Percentiles rank a stretch among this genome's conserved stretches.
Evolutionary conservation across 2,888 invertebrate genomes (phyloP).

Genomic region (Cephus spinipes): DNA sequence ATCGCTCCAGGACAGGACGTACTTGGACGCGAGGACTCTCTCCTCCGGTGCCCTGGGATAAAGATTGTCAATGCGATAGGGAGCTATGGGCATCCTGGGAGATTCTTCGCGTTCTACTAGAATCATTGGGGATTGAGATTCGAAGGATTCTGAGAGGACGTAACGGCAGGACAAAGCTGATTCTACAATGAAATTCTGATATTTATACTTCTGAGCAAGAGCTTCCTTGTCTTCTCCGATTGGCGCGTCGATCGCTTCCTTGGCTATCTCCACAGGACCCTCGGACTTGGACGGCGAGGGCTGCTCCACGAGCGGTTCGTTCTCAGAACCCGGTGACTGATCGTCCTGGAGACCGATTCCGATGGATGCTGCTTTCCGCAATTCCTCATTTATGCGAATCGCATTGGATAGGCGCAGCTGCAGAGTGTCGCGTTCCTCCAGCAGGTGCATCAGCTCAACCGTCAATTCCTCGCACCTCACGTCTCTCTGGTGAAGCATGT

Average conservation of each 20-base stretch:
- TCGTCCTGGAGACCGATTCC: slow-evolving; percentile 31
- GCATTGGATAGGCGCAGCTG: slow-evolving; percentile 86
- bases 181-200: too few relatives aligned
- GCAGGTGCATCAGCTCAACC: slow-evolving; percentile 81
- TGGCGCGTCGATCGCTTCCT: slow-evolving; percentile 56
- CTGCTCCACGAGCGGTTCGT: slow-evolving; percentile 46
- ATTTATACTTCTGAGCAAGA: slow-evolving; percentile 59
- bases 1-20: too few relatives aligned
- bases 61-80: too few relatives aligned
- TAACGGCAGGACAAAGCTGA: too few relatives aligned
- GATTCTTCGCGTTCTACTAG: slow-evolving; percentile 23
- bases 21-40: too few relatives aligned
- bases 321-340: slow-evolving; percentile 14
- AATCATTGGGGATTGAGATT: too few relatives aligned
- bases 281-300: slow-evolving; percentile 54
- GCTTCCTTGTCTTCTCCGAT: slow-evolving; percentile 52
- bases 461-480: slow-evolving; percentile 89
- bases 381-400: slow-evolving; percentile 78
- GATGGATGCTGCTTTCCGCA: slow-evolving; percentile 55
- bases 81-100: slow-evolving; percentile 24
- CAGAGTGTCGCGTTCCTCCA: slow-evolving; percentile 88
- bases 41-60: too few relatives aligned
- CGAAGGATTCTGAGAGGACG: too few relatives aligned
- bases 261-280: slow-evolving; percentile 61
- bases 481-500: slow-evolving; percentile 88